Evolutionary conservation across 1,140 invertebrate genomes (phyloP).

Genomic region (Cydia pomonella): DNA sequence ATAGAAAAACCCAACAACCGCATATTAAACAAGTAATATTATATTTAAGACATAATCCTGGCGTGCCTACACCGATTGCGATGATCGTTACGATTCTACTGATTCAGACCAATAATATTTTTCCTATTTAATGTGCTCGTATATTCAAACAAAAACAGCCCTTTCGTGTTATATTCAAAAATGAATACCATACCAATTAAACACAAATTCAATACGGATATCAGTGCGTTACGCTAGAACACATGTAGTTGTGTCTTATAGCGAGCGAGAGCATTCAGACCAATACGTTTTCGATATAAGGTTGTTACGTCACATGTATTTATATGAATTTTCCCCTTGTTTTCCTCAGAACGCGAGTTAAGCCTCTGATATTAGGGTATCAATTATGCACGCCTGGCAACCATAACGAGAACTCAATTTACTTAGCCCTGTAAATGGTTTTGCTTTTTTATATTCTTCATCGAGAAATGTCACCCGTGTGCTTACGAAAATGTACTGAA

Average conservation of each 20-base stretch:
- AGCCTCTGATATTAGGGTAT: slow-evolving; percentile 31
- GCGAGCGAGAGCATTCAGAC: neutral
- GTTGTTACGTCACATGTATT: neutral
- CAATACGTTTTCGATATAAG: neutral
- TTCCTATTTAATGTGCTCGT: neutral
- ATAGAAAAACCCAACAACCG: neutral
- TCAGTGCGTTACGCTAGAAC: neutral
- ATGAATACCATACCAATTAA: neutral
- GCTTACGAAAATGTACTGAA: neutral
- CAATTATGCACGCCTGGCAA: slow-evolving; percentile 28
- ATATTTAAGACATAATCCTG: slow-evolving; percentile 1
- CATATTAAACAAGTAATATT: neutral
- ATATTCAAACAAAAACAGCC: slow-evolving; percentile 7
- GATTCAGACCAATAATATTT: slow-evolving; percentile 19
- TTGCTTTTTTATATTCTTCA: slow-evolving; percentile 24
- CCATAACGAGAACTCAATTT: slow-evolving; percentile 31
- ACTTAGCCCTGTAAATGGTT: slow-evolving; percentile 30
- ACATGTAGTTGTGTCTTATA: neutral
- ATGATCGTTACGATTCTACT: neutral
- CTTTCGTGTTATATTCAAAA: neutral
- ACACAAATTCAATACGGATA: neutral
- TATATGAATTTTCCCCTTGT: neutral
- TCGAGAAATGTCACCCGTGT: neutral
- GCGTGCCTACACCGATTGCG: neutral
- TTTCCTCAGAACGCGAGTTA: slow-evolving; percentile 25